Evolutionary conservation across 2,888 invertebrate genomes (phyloP), one percentile per base, ranked within the genome.

Genomic region (Tachina grossa): DNA sequence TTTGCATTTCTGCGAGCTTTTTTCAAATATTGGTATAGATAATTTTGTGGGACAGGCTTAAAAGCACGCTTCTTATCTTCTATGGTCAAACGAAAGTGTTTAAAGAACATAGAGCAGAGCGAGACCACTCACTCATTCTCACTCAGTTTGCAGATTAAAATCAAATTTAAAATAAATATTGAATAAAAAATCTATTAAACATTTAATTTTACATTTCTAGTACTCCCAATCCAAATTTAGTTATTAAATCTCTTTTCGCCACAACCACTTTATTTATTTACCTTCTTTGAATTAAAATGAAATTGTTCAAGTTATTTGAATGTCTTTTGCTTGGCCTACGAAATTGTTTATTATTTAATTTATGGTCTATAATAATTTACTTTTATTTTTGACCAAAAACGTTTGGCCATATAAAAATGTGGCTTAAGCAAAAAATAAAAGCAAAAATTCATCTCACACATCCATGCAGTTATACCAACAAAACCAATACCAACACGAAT

Each of bases 331-430:
- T 63, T 55, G 49, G 63, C 49, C 49, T 61, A 53, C 19, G 11
- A 69, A 77, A 69, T 85, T 82, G 66, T 82, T 76, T 84, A 39
- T 69, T 75, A 1, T 65, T 65, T 69, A 65, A 82, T 83, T 83
- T 77, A 83, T 77, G 65, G 55, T 71, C 63, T 47, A 14, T n/a
- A 61, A 57, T 76, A 77, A 57, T 57, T 77, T 57, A 74, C 49
- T 55, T 43, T 77, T 77, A 51, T 43, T 57, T 55, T 49, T 63
- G 39, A 80, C 47, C 71, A 72, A 57, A 80, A 68, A 68, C 59
- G 49, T 78, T 78, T 78, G 68, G 45, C n/a, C 69, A 57, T 39
- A 66, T 66, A 76, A 53, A 65, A 72, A 45, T 69, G 61, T 39
- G 71, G 53, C 78, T 59, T 19, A 16, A 31, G 39, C 19, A 66